Evolutionary conservation across 2,113 vertebrate genomes (phyloP), one percentile per base, ranked within the genome.

Genomic region (Chionis minor): DNA sequence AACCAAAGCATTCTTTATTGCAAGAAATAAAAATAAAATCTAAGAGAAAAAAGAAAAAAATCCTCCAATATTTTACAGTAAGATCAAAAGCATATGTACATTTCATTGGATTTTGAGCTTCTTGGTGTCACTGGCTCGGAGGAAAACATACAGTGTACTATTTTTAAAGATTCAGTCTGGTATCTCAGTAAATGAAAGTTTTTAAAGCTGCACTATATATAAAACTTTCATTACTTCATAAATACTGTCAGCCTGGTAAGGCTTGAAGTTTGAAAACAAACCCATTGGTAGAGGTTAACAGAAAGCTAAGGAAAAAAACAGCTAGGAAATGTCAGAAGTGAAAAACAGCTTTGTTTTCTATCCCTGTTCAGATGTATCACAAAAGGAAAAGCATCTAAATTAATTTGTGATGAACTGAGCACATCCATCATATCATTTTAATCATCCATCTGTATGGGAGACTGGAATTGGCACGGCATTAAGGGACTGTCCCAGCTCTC

Each of bases 281-380:
- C 40, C 52, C 54, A 66, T 61, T 92, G 86, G 75, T 26, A 9
- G 40, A n/a, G 42, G 51, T 62, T 90, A 73, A 33, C 66, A 49
- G 42, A 89, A 82, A 88, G 42, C 56, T 65, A 54, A 56, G 54
- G 58, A 83, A 51, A 58, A 28, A 28, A 4, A 7, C 1, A 18
- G 20, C 56, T 87, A 61, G 61, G 87, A 94, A 82, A 89, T 78
- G 86, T 88, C 91, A 90, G 30, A 73, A 73, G 89, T 91, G 95
- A 95, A 95, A 94, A 96, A 75, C 70, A 80, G 58, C 88, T 91
- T 87, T 94, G 81, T 91, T 95, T 97, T 95, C 81, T 61, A 96
- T 92, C 83, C 26, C n/a, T 81, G 27, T 63, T 92, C 73, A 51
- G 69, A 84, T 32, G 23, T 49, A 62, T 88, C 54, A 66, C 85